Evolutionary conservation across 2,113 vertebrate genomes (phyloP).

Genomic region (Apteryx owenii): DNA sequence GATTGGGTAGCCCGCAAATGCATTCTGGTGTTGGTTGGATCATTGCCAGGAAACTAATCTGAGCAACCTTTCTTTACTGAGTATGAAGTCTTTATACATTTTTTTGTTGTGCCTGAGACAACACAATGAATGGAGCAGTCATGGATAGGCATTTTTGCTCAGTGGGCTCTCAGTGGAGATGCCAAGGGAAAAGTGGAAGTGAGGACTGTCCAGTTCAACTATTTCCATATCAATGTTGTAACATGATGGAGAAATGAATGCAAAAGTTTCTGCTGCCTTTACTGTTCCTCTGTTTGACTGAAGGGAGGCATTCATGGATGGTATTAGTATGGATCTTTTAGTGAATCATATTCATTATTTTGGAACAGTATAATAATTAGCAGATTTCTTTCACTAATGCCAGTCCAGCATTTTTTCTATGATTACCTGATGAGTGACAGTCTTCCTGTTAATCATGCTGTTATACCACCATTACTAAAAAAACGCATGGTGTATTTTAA

Average conservation of each 20-base stretch:
- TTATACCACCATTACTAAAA: not conserved
- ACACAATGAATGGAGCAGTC: not conserved
- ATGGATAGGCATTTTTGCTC: not conserved
- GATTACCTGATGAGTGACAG: not conserved
- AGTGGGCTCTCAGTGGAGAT: not conserved
- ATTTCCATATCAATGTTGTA: not conserved
- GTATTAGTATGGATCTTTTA: not conserved
- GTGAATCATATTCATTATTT: not conserved
- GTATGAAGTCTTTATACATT: not conserved
- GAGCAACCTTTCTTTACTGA: not conserved
- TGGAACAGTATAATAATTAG: not conserved
- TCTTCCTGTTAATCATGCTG: not conserved
- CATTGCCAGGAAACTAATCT: not conserved
- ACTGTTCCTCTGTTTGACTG: not conserved
- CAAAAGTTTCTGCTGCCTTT: not conserved
- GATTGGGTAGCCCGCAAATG: not conserved
- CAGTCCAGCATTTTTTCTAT: not conserved
- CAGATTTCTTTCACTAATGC: not conserved
- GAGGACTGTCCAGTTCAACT: not conserved
- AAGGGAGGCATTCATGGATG: not conserved
- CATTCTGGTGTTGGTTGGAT: not conserved
- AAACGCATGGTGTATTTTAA: not conserved
- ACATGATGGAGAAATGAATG: not conserved
- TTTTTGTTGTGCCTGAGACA: not conserved
- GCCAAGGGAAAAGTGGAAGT: not conserved